Evolutionary conservation across 2,888 invertebrate genomes (phyloP).

Genomic region (Norana najaformis): DNA sequence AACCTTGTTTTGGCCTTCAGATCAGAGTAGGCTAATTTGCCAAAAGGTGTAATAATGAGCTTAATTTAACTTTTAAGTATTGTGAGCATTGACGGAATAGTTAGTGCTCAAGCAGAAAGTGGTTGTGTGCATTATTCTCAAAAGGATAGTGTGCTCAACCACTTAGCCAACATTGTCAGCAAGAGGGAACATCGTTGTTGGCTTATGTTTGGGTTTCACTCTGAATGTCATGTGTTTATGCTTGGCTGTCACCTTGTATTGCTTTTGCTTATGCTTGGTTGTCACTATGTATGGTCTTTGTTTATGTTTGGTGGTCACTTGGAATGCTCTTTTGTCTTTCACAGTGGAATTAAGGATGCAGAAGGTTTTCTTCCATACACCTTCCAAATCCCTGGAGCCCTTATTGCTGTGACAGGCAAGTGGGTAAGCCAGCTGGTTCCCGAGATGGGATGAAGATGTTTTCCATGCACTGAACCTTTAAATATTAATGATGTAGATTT

Average conservation of each 20-base stretch:
- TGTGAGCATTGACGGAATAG: too few species aligned
- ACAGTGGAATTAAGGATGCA: neutral
- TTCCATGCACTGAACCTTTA: neutral
- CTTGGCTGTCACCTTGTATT: neutral
- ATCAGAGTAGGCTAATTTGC: too few species aligned
- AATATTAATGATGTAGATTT: neutral
- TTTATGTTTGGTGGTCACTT: neutral
- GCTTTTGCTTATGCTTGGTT: neutral
- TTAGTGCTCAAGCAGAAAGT: too few species aligned
- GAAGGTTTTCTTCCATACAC: neutral
- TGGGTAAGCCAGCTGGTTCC: too few species aligned
- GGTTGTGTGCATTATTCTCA: too few species aligned
- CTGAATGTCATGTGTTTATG: neutral
- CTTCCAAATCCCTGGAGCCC: neutral
- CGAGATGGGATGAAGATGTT: too few species aligned
- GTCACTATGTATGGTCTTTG: neutral
- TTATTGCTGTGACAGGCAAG: constrained; percentile 5
- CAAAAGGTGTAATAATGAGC: too few species aligned
- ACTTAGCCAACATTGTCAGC: too few species aligned
- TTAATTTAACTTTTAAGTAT: too few species aligned
- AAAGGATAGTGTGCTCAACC: too few species aligned
- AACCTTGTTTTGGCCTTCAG: too few species aligned
- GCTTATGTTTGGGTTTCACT: neutral
- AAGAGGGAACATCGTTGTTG: too few species aligned
- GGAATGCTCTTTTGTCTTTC: neutral